A percentile compares a stretch with the other conserved stretches of the same genome.
Evolutionary conservation across 1,140 invertebrate genomes (phyloP).

Genomic region (Drosophila busckii): DNA sequence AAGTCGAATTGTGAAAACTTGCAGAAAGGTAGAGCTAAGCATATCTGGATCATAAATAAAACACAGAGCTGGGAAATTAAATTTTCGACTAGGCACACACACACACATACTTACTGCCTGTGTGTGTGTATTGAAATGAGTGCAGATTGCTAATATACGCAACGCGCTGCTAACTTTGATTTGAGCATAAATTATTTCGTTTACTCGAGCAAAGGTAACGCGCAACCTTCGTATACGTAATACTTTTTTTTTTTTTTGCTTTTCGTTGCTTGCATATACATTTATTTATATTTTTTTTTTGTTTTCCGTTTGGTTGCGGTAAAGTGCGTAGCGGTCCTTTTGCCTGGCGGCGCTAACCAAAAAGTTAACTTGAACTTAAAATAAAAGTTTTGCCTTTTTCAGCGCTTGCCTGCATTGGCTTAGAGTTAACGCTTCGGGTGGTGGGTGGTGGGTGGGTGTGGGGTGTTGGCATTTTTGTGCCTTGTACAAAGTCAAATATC

Average conservation of each 20-base stretch:
- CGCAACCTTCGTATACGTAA: conserved; percentile 22
- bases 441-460: background rate
- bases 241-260: conserved; percentile 5
- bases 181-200: conserved; percentile 74
- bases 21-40: conserved; percentile 74
- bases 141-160: conserved; percentile 72
- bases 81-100: conserved; percentile 67
- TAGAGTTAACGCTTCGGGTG: background rate
- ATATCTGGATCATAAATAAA: conserved; percentile 77
- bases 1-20: conserved; percentile 77
- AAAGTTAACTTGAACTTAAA: conserved; percentile 76
- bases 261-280: too few species aligned
- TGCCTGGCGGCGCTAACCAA: conserved; percentile 55
- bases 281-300: background rate
- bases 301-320: background rate
- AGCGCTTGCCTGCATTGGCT: conserved; percentile 21
- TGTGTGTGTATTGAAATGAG: conserved; percentile 37
- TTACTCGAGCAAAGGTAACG: conserved; percentile 31
- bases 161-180: conserved; percentile 71
- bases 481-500: conserved; percentile 72
- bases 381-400: conserved; percentile 65
- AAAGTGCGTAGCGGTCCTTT: background rate
- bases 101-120: conserved; percentile 17
- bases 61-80: conserved; percentile 69
- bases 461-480: conserved; percentile 33